Conservation (phyloP, 1,140 invertebrate genomes). For the Amyelois transitella region DNA sequence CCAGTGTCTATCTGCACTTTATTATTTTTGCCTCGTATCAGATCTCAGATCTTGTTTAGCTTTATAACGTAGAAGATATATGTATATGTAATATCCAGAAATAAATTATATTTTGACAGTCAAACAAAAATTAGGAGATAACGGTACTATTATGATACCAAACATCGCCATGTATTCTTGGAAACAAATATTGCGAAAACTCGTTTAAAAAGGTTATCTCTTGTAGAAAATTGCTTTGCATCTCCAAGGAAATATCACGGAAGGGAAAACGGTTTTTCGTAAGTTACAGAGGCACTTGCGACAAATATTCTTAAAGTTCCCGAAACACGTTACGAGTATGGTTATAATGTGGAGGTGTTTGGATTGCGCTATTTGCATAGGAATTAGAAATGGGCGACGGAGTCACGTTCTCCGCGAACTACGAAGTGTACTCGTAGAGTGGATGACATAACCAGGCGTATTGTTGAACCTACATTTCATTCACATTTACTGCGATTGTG, state of each 20-base stretch:
- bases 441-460: background rate
- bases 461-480: background rate
- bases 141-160: background rate
- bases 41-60: background rate
- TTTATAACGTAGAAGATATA: background rate
- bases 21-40: background rate
- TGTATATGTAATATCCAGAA: background rate
- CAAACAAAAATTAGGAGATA: background rate
- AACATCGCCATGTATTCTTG: conserved; percentile 5
- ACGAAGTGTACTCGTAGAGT: background rate
- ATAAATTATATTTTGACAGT: background rate
- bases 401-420: background rate
- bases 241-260: conserved; percentile 58
- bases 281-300: conserved; percentile 27
- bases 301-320: conserved; percentile 23
- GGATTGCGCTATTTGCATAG: background rate
- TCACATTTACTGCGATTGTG: background rate
- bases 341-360: background rate
- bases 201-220: conserved; percentile 49
- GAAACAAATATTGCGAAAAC: conserved; percentile 34
- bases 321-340: background rate
- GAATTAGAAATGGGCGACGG: background rate
- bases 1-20: conserved; percentile 5
- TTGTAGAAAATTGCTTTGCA: conserved; percentile 62
- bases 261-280: conserved; percentile 40